Base-by-base conservation (phyloP, 2,797 vertebrate genomes). In the Sternotherus odoratus region DNA sequence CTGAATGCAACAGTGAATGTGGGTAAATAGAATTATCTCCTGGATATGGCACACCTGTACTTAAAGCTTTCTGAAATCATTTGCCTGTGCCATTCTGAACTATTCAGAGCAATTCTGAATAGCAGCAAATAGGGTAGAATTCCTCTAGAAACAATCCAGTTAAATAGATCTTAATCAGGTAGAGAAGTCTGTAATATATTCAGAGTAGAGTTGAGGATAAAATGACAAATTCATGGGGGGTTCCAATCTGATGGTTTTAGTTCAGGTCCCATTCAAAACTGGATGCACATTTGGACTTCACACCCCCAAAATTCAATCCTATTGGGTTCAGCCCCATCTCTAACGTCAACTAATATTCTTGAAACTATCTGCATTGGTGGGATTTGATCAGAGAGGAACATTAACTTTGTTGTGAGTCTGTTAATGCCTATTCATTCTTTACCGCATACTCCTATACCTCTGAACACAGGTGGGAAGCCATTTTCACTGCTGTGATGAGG, bases 401-500 rank as follows among this genome's bases (percentile, higher is more conserved):
- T 82, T 63, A 39, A 12, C 46, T 5, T 28, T 53, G 3, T 36
- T 94, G 60, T 28, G n/a, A n/a, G 12, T 9, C 30, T 5, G 0
- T 15, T 89, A 28, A 72, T 79, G 12, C 1, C 2, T 6, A 4
- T 0, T 23, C 11, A 21, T 4, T 74, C 12, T 26, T 30, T 43
- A 26, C n/a, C 69, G 83, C 79, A 24, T 30, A 6, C 9, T 16
- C 2, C 15, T 17, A 17, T 10, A 77, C 2, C 15, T 82, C 26
- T 9, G 23, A 7, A 24, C 4, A 2, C 8, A 72, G 24, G 50
- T 48, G 33, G 13, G n/a, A 16, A 78, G 28, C 0, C 21, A 48
- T 30, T 12, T 39, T 79, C 23, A 77, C 49, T n/a, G 5, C 4
- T 78, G 6, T 0, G 0, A 0, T 75, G 30, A 74, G 6, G 49